Evolutionary conservation across 2,113 vertebrate species (phyloP).

Genomic region (Bubo bubo): DNA sequence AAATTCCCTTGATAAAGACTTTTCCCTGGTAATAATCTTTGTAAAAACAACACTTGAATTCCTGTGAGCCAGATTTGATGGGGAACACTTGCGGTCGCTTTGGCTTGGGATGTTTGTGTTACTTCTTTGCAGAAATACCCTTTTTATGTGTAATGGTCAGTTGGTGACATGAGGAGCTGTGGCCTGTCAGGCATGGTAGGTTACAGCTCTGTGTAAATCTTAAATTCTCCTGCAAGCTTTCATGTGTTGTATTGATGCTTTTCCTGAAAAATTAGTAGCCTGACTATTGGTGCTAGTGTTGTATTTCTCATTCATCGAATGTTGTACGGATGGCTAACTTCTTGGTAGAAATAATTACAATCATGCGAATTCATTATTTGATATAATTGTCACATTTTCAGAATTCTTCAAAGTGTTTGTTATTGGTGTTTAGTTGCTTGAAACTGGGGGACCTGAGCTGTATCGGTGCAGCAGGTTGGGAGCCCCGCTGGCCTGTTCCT

Average conservation of each 20-base stretch:
- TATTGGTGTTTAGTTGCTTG: neutral
- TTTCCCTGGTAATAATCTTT: neutral
- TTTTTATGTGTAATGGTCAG: neutral
- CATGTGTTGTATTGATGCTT: fast-evolving
- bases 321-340: no score
- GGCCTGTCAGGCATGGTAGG: fast-evolving
- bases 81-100: neutral
- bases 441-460: neutral
- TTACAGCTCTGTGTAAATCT: neutral
- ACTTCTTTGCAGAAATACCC: neutral
- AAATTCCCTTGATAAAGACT: neutral
- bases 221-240: fast-evolving
- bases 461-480: neutral
- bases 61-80: no score
- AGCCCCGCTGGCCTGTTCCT: neutral
- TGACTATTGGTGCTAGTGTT: no score
- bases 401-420: neutral
- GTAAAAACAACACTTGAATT: neutral
- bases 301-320: neutral
- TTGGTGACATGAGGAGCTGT: neutral
- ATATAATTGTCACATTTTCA: neutral
- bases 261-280: neutral
- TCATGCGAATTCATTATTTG: no score
- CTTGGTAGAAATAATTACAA: neutral
- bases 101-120: neutral